These are phyloP conservation scores for Scaptomyza polygonia DNA, from an alignment of 2,888 invertebrate species.

Conservation along the genomic window DNA sequence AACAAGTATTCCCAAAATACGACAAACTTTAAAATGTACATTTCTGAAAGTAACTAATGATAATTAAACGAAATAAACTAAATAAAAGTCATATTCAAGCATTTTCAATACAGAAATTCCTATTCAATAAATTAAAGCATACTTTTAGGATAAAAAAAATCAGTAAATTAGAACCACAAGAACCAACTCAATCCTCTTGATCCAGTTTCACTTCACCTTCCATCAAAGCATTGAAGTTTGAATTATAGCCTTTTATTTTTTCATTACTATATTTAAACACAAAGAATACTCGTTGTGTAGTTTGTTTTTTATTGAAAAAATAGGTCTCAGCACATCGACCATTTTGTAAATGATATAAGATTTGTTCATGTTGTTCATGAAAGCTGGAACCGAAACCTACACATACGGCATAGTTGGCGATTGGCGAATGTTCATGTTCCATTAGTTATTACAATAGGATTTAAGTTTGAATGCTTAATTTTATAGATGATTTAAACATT, in stretches of 20 bases:
- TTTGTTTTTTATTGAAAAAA: slow-evolving; percentile 31
- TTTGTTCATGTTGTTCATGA: slow-evolving; percentile 23
- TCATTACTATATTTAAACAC: slow-evolving; percentile 10
- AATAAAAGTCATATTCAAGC: slow-evolving; percentile 16
- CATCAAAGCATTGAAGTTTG: background rate
- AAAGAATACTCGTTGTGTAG: slow-evolving; percentile 15
- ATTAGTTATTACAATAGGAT: slow-evolving; percentile 11
- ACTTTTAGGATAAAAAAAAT: background rate
- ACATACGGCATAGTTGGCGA: slow-evolving; percentile 21
- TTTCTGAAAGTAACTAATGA: slow-evolving; percentile 55
- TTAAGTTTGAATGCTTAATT: slow-evolving; percentile 15
- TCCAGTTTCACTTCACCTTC: background rate
- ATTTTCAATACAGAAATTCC: background rate
- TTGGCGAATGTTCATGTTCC: slow-evolving; percentile 45
- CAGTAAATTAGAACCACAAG: too few species aligned
- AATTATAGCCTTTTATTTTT: slow-evolving; percentile 8
- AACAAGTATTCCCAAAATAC: slow-evolving; percentile 22
- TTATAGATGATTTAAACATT: slow-evolving; percentile 17
- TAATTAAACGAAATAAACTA: slow-evolving; percentile 30
- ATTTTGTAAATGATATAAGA: slow-evolving; percentile 53
- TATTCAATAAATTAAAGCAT: too few species aligned
- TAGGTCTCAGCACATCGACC: slow-evolving; percentile 20
- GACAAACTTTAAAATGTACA: slow-evolving; percentile 54
- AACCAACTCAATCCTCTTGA: background rate
- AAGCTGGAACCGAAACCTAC: slow-evolving; percentile 15